Evolutionary conservation across 2,113 vertebrate genomes (phyloP), one percentile per base, ranked within the genome.

Genomic region (Triplophysa tibetana): DNA sequence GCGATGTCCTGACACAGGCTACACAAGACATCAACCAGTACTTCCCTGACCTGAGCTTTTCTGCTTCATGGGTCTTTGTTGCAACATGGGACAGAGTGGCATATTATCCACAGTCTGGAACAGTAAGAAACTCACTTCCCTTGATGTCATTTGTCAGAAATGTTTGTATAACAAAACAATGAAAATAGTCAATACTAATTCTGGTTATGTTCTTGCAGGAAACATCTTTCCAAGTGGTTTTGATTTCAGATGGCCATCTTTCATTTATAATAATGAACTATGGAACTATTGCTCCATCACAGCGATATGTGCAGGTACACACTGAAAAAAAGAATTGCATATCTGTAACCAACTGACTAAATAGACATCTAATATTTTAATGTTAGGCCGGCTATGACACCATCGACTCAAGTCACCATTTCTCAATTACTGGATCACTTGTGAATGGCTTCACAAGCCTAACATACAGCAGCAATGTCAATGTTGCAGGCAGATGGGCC

Each of bases 371-470:
- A 0, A 17, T 50, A 0, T 52, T 33, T 67, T 72, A 14, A 16
- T 9, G 23, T n/a, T 56, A 90, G 90, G 89, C 82, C 70, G 90
- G 90, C 12, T 90, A 87, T 77, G 88, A 91, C 50, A 88, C 88
- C 23, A 0, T 52, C 0, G 2, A 10, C 10, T 91, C 86, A 0
- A 0, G 89, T 86, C 8, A 83, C 9, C 65, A 76, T 67, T 68
- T 82, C 43, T 66, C 80, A 72, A 52, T 79, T 54, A 52, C 73
- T 24, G 77, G 62, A 24, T 89, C 75, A 10, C 60, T 73, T 1
- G n/a, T 33, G 9, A 2, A n/a, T 41, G 13, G 56, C 24, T 48
- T 65, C 60, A 52, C 26, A 29, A 29, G 26, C 26, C 3, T 29
- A 29, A 29, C 26, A 29, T 29, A 29, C 26, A 29, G 26, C 26